Evolutionary conservation across 2,888 invertebrate genomes (phyloP).

Genomic region (Cataglyphis livida): DNA sequence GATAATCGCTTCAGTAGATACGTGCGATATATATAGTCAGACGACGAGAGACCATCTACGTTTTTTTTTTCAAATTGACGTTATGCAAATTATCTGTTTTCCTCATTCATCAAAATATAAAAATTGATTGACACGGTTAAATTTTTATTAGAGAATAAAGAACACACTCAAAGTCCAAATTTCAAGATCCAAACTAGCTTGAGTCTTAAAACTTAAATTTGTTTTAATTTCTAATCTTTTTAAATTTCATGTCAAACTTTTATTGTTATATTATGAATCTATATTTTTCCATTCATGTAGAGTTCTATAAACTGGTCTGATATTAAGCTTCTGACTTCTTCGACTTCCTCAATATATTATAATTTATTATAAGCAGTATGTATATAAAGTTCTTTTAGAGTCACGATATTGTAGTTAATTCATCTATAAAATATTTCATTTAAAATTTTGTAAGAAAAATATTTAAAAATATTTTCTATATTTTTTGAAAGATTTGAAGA

Average conservation of each 20-base stretch:
- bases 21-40: not conserved
- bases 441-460: not conserved
- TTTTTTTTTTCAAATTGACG: not conserved
- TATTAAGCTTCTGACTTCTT: not conserved
- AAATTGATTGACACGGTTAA: not conserved
- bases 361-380: not conserved
- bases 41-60: not conserved
- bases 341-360: not conserved
- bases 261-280: not conserved
- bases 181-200: not conserved
- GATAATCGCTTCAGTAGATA: constrained; percentile 30
- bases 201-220: not conserved
- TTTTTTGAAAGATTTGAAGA: not conserved
- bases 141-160: not conserved
- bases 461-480: not conserved
- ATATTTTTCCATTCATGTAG: not conserved
- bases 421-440: not conserved
- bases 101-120: not conserved
- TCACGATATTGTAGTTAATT: not conserved
- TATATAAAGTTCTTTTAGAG: not conserved
- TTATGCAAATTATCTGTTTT: not conserved
- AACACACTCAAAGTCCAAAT: not conserved
- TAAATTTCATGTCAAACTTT: not conserved
- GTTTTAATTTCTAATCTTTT: not conserved
- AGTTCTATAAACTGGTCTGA: not conserved